Evolutionary conservation across 2,888 invertebrate species (phyloP), one percentile per base, ranked within the genome.

Genomic region (Pilophorus perplexus): DNA sequence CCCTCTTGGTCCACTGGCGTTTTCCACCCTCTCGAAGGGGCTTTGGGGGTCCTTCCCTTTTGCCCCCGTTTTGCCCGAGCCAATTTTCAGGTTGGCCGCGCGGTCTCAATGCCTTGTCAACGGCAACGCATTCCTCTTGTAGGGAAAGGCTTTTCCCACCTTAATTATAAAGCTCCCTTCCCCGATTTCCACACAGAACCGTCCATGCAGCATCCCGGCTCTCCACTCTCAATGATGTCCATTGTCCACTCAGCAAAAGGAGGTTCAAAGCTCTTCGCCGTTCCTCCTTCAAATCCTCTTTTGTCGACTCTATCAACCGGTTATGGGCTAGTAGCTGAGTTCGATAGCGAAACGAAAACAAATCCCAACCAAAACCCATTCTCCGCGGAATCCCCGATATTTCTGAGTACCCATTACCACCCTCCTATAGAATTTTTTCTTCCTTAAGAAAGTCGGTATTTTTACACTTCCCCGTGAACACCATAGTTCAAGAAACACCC

Each of bases 51-150:
- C 55, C 55, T 55, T 55, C 55, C 59, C 40, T 59, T 59, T 25
- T 23, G 25, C 3, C 55, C 5, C 8, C 8, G 59, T 23, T 14
- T 62, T 62, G 46, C 48, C 20, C 33, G 44, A 52, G 57, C 46
- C 66, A 66, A 66, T 66, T 66, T 66, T 66, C 55, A 46, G 57
- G 46, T 52, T 66, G 46, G 66, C 55, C 57, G 66, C 33, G 16
- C 48, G 57, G 57, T 33, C 66, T 66, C 66, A 66, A 66, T 66
- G 57, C 66, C 66, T 66, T 66, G 66, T 66, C 66, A 66, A 55
- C 57, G 46, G 57, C 66, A 66, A 66, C 40, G 66, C 66, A 66
- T 66, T 66, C 66, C 66, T 66, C 57, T 48, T 23, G 42, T 20
- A 12, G 14, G 12, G 27, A 16, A 37, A 52, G 27, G 33, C 42